Conservation (phyloP, 2,113 vertebrate species). For the Nothobranchius furzeri region DNA sequence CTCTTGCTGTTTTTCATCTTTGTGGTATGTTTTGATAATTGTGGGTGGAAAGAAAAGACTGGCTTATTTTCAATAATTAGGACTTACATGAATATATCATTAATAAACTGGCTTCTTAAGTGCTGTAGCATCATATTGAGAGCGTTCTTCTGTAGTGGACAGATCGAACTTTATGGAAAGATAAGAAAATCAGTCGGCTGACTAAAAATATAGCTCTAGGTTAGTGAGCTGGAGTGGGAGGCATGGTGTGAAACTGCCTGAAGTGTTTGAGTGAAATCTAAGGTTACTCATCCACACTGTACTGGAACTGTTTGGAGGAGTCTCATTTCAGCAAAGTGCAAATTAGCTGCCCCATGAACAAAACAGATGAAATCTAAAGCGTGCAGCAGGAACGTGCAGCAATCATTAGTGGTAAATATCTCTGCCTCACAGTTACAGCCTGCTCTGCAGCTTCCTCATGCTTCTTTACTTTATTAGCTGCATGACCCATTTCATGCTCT, state of each 20-base stretch:
- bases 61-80: not conserved
- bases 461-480: not conserved
- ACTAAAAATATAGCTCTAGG: no score
- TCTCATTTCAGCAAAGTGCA: not conserved
- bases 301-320: not conserved
- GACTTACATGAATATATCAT: no score
- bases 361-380: not conserved
- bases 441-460: not conserved
- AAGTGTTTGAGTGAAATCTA: not conserved
- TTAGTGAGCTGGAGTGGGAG: not conserved
- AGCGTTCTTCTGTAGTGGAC: no score
- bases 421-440: not conserved
- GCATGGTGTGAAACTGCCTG: no score
- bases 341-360: not conserved
- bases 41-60: not conserved
- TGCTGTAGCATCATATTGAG: no score
- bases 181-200: no score
- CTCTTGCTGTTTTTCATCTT: not conserved
- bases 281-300: not conserved
- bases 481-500: conserved; percentile 7
- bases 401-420: not conserved
- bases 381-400: not conserved
- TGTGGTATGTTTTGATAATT: not conserved
- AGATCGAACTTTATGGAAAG: not conserved
- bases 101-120: no score